Evolutionary conservation across 1,140 invertebrate genomes (phyloP), one percentile per base, ranked within the genome.

Genomic region (Frieseomelitta varia): DNA sequence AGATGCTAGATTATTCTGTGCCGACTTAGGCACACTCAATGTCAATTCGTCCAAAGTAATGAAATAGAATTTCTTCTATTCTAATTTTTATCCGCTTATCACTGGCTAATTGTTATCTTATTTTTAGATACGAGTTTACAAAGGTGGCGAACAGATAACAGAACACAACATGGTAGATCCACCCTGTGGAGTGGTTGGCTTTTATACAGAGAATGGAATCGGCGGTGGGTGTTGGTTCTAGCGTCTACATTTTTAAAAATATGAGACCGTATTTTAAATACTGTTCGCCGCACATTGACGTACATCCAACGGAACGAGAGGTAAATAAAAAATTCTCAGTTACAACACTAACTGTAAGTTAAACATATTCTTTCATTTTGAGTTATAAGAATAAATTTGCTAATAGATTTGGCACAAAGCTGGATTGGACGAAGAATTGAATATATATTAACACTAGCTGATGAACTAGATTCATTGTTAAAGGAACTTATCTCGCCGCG

Each of bases 241-340:
- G 97, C 90, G 96, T 99, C 39, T 97, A 98, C 88, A 97, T 99
- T 34, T 99, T 99, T 94, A 98, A 99, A 92, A 99, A 99, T 92
- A 96, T 99, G 93, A 97, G 98, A 86, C 97, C 99, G 0, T 99
- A 98, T 92, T 99, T 98, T 92, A 99, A 99, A 93, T 99, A 98
- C 92, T 97, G 97, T 67, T 94, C 99, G 81, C 99, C 99, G 1
- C 95, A 96, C 79, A 91, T 98, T 61, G 96, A 97, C 53, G 96
- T 98, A 0, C 95, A 96, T 91, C 95, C 97, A 15, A 94, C 97
- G 79, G 99, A 99, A 95, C 93, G 96, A 91, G 98, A 99, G 86
- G 95, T 88, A 55, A n/a, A n/a, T 98, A 53, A 15, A 61, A 3
- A 72, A 85, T 61, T 34, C 55, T 61, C 0, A 47, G 39, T 47